phyloP scores from a whole-genome alignment of 2,888 invertebrate species.

The Rhagium mordax region DNA sequence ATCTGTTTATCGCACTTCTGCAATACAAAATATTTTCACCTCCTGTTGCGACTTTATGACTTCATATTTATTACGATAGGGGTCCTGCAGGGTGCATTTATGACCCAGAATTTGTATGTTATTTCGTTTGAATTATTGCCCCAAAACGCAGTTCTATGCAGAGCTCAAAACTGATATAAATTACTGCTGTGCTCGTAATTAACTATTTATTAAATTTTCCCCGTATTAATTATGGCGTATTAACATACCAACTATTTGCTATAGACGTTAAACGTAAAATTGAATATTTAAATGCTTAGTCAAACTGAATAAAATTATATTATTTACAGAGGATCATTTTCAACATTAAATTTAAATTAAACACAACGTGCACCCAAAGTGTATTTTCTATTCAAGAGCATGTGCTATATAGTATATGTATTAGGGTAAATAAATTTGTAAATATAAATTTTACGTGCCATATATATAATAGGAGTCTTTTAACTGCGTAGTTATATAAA shows the following conservation, averaged over 20 bases:
- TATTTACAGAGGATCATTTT: not conserved
- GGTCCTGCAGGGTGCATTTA: slow-evolving; percentile 28
- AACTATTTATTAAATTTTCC: slow-evolving; percentile 18
- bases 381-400: too few species aligned
- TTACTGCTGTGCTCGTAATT: not conserved
- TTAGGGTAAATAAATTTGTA: too few species aligned
- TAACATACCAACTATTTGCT: slow-evolving; percentile 12
- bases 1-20: slow-evolving; percentile 43
- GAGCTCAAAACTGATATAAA: not conserved
- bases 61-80: slow-evolving; percentile 39
- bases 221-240: slow-evolving; percentile 6
- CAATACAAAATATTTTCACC: slow-evolving; percentile 41
- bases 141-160: not conserved
- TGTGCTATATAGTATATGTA: too few species aligned
- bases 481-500: too few species aligned
- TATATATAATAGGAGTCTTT: too few species aligned
- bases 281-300: not conserved
- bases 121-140: slow-evolving; percentile 13
- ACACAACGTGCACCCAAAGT: too few species aligned
- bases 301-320: not conserved
- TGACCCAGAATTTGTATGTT: slow-evolving; percentile 19
- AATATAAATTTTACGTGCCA: too few species aligned
- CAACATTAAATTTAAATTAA: too few species aligned
- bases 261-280: slow-evolving; percentile 2
- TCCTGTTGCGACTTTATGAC: slow-evolving; percentile 42